Evolutionary conservation across 2,113 vertebrate genomes (phyloP).

Genomic region (Mastomys coucha): DNA sequence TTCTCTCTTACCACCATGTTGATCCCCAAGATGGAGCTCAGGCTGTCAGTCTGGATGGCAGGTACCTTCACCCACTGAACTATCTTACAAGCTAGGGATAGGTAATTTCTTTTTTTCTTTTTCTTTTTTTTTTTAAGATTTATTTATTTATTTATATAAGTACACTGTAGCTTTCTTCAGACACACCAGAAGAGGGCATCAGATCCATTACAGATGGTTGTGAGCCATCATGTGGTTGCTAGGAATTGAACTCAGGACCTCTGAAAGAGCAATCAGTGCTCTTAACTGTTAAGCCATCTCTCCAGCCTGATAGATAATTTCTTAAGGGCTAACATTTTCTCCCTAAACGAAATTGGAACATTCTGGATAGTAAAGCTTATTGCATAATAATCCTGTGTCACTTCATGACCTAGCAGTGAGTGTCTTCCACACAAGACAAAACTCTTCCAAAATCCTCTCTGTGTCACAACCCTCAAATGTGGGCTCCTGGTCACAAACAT

Average conservation of each 20-base stretch:
- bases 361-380: not conserved
- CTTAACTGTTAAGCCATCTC: not conserved
- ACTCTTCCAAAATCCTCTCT: not conserved
- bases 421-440: not conserved
- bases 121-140: not conserved
- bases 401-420: fast-evolving
- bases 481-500: not conserved
- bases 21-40: not conserved
- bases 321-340: not conserved
- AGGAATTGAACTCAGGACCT: no score
- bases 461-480: not conserved
- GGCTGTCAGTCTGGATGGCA: not conserved
- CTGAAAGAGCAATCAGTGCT: no score
- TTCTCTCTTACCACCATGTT: no score
- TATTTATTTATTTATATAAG: not conserved
- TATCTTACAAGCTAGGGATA: not conserved
- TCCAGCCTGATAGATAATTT: not conserved
- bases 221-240: no score
- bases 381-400: not conserved
- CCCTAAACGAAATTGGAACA: not conserved
- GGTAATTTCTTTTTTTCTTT: not conserved
- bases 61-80: not conserved
- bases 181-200: no score
- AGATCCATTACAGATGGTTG: no score
- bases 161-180: not conserved